Conservation (phyloP, 2,797 vertebrate species). For the Staurois parvus region DNA sequence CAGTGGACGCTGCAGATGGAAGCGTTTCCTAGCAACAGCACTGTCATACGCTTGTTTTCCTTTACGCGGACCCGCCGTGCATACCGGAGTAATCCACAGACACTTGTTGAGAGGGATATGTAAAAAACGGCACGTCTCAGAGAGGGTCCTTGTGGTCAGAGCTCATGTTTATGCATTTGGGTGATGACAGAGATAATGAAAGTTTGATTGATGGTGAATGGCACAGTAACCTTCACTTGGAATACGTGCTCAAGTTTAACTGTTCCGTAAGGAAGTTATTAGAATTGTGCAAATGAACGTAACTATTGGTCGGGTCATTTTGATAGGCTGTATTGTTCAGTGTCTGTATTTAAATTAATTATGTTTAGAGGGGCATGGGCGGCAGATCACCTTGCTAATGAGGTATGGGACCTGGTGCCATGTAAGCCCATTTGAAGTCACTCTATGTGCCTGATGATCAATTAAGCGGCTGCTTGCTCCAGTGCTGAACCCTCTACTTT, state of each 20-base stretch:
- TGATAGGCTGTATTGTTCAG: background rate
- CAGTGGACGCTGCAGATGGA: conserved; percentile 26
- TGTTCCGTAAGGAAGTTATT: background rate
- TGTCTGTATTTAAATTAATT: background rate
- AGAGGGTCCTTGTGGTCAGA: background rate
- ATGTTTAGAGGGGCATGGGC: background rate
- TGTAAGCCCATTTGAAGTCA: too few species aligned
- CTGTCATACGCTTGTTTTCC: conserved; percentile 2
- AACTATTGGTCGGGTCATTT: background rate
- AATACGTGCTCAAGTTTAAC: background rate
- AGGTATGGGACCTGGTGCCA: too few species aligned
- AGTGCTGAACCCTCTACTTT: too few species aligned
- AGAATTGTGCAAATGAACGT: background rate
- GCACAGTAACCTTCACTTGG: background rate
- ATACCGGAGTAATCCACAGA: background rate
- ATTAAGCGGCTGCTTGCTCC: too few species aligned
- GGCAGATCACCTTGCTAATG: background rate
- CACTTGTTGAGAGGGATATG: background rate
- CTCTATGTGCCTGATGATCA: too few species aligned
- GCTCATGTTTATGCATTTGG: background rate
- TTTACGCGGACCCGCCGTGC: background rate
- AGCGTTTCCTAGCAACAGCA: conserved; percentile 29
- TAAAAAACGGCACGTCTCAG: background rate
- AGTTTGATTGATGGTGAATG: background rate
- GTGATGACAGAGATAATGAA: too few species aligned